Conservation (phyloP, 2,797 vertebrate genomes). For the Xiphophorus birchmanni region DNA sequence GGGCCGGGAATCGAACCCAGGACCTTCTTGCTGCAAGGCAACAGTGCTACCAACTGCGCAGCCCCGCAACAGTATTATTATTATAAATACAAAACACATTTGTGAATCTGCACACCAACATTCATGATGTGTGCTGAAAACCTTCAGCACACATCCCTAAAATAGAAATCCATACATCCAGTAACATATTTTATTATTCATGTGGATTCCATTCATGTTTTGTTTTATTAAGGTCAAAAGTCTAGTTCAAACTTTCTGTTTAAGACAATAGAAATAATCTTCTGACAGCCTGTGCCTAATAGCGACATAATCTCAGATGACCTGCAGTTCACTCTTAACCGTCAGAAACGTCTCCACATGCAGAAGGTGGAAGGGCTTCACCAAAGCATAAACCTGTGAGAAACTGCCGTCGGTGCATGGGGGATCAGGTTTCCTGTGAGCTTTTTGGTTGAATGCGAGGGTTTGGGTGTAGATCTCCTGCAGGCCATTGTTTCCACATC, state of each 20-base stretch:
- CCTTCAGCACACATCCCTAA: background rate
- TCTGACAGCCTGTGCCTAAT: background rate
- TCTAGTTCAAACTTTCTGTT: background rate
- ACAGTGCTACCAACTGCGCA: no score
- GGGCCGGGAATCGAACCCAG: no score
- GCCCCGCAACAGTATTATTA: background rate
- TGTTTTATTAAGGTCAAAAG: background rate
- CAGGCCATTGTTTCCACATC: slow-evolving; percentile 80
- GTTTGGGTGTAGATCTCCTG: slow-evolving; percentile 78
- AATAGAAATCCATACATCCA: background rate
- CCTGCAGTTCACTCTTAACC: slow-evolving; percentile 30
- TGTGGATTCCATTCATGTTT: background rate
- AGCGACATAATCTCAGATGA: slow-evolving; percentile 39
- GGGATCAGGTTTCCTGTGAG: slow-evolving; percentile 76
- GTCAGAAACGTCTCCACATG: slow-evolving; percentile 58
- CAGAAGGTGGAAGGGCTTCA: slow-evolving; percentile 40
- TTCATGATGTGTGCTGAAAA: background rate
- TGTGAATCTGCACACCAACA: background rate
- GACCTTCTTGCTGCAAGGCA: no score
- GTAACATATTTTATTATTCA: background rate
- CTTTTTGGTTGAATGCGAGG: slow-evolving; percentile 71
- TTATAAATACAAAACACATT: background rate
- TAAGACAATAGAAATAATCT: background rate
- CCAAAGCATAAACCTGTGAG: slow-evolving; percentile 72
- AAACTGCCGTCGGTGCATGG: slow-evolving; percentile 65